These are phyloP conservation scores for Sarcophaga rosellei DNA, from an alignment of 2,888 invertebrate species.

Conservation along the genomic window DNA sequence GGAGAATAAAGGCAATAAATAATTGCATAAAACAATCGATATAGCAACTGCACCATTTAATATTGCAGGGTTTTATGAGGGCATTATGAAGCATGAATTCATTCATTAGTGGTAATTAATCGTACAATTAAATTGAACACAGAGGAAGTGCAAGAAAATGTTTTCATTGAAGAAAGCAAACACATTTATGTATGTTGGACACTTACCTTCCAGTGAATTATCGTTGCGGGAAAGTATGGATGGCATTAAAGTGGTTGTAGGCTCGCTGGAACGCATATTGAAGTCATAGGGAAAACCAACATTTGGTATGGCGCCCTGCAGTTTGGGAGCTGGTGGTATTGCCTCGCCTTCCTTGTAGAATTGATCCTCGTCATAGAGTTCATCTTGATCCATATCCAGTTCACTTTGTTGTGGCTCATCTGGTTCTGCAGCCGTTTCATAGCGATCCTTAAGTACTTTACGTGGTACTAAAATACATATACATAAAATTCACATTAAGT, in stretches of 20 bases:
- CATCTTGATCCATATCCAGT: slow-evolving; percentile 82
- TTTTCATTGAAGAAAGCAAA: neutral
- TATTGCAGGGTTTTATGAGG: neutral
- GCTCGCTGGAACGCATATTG: slow-evolving; percentile 70
- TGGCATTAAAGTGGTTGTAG: slow-evolving; percentile 76
- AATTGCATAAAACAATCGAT: neutral
- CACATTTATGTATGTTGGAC: neutral
- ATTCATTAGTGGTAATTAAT: neutral
- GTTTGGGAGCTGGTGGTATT: slow-evolving; percentile 83
- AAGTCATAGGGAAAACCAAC: slow-evolving; percentile 75
- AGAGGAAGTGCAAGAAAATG: neutral
- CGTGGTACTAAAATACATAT: slow-evolving; percentile 88
- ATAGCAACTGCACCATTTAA: neutral
- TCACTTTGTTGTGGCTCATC: slow-evolving; percentile 86
- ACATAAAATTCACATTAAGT: slow-evolving; percentile 2
- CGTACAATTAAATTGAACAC: neutral
- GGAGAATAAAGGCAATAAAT: neutral
- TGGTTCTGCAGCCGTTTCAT: slow-evolving; percentile 89
- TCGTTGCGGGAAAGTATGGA: slow-evolving; percentile 77
- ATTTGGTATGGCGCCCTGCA: slow-evolving; percentile 79
- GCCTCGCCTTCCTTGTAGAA: slow-evolving; percentile 84
- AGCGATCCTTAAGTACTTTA: slow-evolving; percentile 91
- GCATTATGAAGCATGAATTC: neutral
- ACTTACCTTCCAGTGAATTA: slow-evolving; percentile 78
- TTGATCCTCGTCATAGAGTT: slow-evolving; percentile 83